Evolutionary conservation across 2,113 vertebrate species (phyloP).

Genomic region (Gobius niger): DNA sequence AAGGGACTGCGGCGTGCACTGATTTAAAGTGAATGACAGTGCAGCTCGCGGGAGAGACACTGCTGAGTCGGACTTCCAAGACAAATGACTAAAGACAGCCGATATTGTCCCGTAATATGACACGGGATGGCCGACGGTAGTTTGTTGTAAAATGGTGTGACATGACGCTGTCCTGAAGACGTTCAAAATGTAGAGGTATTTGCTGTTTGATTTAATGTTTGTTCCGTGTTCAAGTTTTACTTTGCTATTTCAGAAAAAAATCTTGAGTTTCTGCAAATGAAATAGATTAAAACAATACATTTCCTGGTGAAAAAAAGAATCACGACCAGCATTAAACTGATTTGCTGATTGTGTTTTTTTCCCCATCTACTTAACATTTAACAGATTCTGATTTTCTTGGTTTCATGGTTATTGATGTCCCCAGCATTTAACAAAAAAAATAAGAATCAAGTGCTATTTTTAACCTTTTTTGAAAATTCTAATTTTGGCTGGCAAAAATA

Average conservation of each 20-base stretch:
- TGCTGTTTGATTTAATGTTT: not conserved
- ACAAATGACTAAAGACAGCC: constrained; percentile 53
- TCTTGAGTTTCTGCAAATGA: not conserved
- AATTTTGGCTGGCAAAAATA: constrained; percentile 10
- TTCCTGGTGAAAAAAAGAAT: not conserved
- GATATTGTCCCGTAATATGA: constrained; percentile 48
- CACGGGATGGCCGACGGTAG: constrained; percentile 25
- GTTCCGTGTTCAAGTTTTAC: too few species aligned
- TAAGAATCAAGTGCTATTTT: constrained; percentile 1
- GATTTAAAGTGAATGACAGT: constrained; percentile 33
- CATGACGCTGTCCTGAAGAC: not conserved
- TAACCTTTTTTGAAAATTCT: constrained; percentile 7
- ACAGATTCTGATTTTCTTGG: too few species aligned
- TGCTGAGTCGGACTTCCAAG: constrained; percentile 47
- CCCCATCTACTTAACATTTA: too few species aligned
- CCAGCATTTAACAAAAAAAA: not conserved
- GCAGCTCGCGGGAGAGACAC: constrained; percentile 18
- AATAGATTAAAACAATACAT: not conserved
- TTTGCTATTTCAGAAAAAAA: too few species aligned
- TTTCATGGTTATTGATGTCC: constrained; percentile 1
- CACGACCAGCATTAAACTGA: not conserved
- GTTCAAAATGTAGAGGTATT: not conserved
- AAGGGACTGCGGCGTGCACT: constrained; percentile 6
- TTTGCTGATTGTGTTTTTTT: too few species aligned
- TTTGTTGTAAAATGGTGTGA: not conserved